Evolutionary conservation across 1,140 invertebrate genomes (phyloP), one percentile per base, ranked within the genome.

Genomic region (Euura lappo): DNA sequence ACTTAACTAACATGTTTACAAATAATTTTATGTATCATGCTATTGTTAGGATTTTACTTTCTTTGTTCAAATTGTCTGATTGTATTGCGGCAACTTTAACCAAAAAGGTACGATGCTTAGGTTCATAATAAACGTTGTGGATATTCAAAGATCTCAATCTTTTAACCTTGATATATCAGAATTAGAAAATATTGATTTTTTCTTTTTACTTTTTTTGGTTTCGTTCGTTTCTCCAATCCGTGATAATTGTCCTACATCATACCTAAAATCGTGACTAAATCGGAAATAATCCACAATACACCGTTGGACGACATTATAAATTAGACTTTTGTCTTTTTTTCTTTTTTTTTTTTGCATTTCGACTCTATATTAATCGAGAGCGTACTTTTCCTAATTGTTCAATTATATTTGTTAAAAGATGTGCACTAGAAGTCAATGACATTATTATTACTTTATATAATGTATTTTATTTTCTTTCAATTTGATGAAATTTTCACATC

Each of bases 21-120:
- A 60, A n/a, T 60, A 60, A n/a, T 60, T n/a, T 8, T 60, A 60
- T 1, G 51, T 60, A 60, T 60, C 51, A 60, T 60, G 51, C 51
- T 60, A 60, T 60, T 60, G 51, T 60, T 60, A 60, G 8, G 51
- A 6, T 60, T 60, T 60, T 60, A 60, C 51, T 60, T 60, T 60
- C 51, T 60, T 60, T 60, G 51, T 60, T 60, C 51, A 60, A 60
- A 60, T 60, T 60, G 51, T 60, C 51, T 60, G 51, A 60, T 60
- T 60, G 51, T 60, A 60, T 60, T 60, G 51, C 6, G 51, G 51
- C 51, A 60, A 60, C 51, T 60, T 60, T 60, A 60, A 60, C 47
- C 47, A n/a, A 60, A n/a, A 60, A 60, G 3, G n/a, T 60, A 60
- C 51, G 13, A 60, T n/a, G 13, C 1, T 28, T 1, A 28, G 28